Conservation (phyloP, 2,797 vertebrate species). For the Alca torda region DNA sequence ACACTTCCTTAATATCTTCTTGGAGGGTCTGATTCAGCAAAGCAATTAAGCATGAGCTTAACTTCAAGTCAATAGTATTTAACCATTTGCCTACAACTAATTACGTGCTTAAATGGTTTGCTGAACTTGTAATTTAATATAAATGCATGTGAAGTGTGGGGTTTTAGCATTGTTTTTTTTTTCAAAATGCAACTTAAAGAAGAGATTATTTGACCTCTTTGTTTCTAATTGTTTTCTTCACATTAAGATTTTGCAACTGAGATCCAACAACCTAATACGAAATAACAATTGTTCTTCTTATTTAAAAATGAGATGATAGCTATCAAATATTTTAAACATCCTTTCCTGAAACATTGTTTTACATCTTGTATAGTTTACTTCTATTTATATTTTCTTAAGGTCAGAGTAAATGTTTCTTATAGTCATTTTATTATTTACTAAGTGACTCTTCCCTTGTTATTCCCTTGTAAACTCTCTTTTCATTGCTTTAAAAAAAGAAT, state of each 20-base stretch:
- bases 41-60: slow-evolving; percentile 1
- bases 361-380: background rate
- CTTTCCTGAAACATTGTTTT: background rate
- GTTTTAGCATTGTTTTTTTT: background rate
- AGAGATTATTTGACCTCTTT: background rate
- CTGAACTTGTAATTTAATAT: slow-evolving; percentile 14
- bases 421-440: background rate
- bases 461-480: background rate
- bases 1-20: background rate
- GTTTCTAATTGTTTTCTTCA: background rate
- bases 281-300: background rate
- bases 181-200: background rate
- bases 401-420: background rate
- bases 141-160: background rate
- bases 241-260: background rate
- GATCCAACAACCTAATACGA: background rate
- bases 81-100: slow-evolving; percentile 6
- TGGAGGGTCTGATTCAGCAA: background rate
- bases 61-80: slow-evolving; percentile 14
- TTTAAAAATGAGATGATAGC: background rate
- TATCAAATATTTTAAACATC: background rate
- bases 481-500: background rate
- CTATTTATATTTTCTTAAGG: background rate
- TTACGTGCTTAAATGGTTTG: slow-evolving; percentile 20
- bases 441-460: background rate